Evolutionary conservation across 2,888 invertebrate genomes (phyloP).

Genomic region (Tethea ocularis): DNA sequence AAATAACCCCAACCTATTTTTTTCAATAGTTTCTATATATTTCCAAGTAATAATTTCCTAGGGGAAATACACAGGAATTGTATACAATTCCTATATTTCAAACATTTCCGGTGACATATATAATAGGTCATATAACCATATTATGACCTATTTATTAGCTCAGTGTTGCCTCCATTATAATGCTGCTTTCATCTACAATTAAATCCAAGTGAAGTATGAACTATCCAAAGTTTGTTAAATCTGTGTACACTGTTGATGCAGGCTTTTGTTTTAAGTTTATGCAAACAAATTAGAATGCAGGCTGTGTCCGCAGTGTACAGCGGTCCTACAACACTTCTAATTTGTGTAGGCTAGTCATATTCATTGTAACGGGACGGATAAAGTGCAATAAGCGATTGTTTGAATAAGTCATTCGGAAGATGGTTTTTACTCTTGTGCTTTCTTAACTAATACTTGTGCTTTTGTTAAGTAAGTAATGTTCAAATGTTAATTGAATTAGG

Average conservation of each 20-base stretch:
- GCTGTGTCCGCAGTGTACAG: constrained; percentile 35
- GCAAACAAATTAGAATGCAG: constrained; percentile 62
- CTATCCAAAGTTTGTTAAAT: constrained; percentile 27
- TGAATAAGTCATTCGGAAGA: constrained; percentile 41
- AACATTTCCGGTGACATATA: too few species aligned
- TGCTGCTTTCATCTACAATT: too few species aligned
- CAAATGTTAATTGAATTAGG: constrained; percentile 63
- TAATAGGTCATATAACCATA: too few species aligned
- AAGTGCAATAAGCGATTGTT: constrained; percentile 65
- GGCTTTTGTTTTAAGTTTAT: constrained; percentile 65
- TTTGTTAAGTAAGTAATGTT: constrained; percentile 42
- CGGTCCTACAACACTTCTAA: constrained; percentile 32
- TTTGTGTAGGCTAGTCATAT: constrained; percentile 53
- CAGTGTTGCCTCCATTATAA: too few species aligned
- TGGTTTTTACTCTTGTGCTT: constrained; percentile 35
- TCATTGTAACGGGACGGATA: constrained; percentile 66
- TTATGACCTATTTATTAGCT: not conserved
- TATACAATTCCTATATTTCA: too few species aligned
- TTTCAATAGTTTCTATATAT: too few species aligned
- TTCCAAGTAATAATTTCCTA: too few species aligned
- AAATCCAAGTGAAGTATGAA: not conserved
- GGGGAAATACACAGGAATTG: too few species aligned
- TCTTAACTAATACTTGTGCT: constrained; percentile 53
- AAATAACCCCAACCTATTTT: too few species aligned
- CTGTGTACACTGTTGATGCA: constrained; percentile 25